A percentile compares a stretch with the other conserved stretches of the same genome.
Conservation (phyloP, 2,888 invertebrate genomes). For the Slavum lentiscoides region DNA sequence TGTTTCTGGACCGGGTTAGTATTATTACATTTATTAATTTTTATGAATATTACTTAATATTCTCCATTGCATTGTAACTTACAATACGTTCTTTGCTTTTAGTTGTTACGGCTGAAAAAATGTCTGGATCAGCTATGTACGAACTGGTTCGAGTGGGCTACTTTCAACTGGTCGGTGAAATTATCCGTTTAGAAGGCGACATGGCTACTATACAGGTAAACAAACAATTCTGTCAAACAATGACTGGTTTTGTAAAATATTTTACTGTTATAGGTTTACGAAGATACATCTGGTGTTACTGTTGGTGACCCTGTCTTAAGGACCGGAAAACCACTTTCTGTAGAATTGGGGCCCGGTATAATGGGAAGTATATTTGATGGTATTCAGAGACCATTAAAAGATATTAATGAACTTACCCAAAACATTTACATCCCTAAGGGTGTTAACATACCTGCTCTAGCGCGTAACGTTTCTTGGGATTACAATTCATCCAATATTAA, state of each 20-base stretch:
- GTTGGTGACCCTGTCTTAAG: conserved; percentile 98
- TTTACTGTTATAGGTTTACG: conserved; percentile 71
- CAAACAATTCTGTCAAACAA: background rate
- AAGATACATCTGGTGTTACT: conserved; percentile 96
- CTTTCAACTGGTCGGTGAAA: conserved; percentile 97
- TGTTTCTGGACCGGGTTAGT: conserved; percentile 95
- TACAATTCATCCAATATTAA: conserved; percentile 84
- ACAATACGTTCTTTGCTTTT: conserved; percentile 57
- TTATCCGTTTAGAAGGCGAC: conserved; percentile 98
- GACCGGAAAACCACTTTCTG: conserved; percentile 98
- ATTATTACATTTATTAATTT: background rate
- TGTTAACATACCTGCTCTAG: conserved; percentile 90
- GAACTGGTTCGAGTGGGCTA: conserved; percentile 99
- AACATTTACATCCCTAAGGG: conserved; percentile 99
- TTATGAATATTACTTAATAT: conserved; percentile 5
- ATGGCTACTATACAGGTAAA: conserved; percentile 98
- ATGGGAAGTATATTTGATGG: conserved; percentile 99
- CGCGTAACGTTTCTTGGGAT: conserved; percentile 83
- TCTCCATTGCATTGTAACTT: background rate
- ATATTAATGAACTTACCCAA: conserved; percentile 88
- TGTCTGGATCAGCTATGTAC: conserved; percentile 99
- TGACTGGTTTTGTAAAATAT: background rate
- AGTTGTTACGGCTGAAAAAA: conserved; percentile 99
- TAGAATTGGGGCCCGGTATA: conserved; percentile 94
- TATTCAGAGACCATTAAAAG: conserved; percentile 97